phyloP scores from a whole-genome alignment of 2,888 invertebrate species.

The Dasysyrphus tricinctus region DNA sequence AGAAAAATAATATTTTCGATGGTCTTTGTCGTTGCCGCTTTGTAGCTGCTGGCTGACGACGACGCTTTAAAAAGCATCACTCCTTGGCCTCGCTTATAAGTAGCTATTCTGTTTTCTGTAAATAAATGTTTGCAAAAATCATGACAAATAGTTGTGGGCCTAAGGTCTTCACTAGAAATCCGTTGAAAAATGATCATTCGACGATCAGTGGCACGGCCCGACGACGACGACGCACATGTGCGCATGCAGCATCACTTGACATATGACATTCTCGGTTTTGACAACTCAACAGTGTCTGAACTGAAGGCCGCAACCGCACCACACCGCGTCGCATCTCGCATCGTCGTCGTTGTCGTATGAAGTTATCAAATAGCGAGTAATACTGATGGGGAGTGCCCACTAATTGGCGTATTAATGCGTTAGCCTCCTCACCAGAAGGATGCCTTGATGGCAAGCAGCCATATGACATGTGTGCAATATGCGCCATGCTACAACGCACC shows the following conservation, averaged over 20 bases:
- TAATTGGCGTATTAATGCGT: constrained; percentile 75
- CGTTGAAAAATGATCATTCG: constrained; percentile 69
- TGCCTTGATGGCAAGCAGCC: constrained; percentile 67
- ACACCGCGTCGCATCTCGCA: neutral
- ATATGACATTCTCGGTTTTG: constrained; percentile 71
- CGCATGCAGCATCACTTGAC: constrained; percentile 59
- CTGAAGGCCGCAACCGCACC: constrained; percentile 13
- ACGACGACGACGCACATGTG: constrained; percentile 45
- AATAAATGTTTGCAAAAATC: constrained; percentile 48
- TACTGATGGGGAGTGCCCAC: constrained; percentile 73
- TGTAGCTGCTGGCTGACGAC: neutral
- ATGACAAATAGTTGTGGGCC: constrained; percentile 64
- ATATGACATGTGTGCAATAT: constrained; percentile 61
- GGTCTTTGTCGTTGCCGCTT: constrained; percentile 64
- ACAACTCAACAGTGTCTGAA: constrained; percentile 68
- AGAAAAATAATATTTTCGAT: constrained; percentile 60
- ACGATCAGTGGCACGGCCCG: constrained; percentile 37
- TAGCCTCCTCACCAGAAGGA: constrained; percentile 53
- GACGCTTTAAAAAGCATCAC: neutral
- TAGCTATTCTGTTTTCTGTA: constrained; percentile 15
- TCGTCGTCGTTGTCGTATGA: constrained; percentile 38
- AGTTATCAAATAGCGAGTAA: constrained; percentile 72
- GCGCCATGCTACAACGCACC: neutral
- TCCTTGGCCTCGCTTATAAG: neutral
- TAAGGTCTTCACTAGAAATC: constrained; percentile 44